Evolutionary conservation across 30 jellyfish, hydroid and myxozoan genomes (phyloP), one percentile per base, ranked within the genome.

Genomic region (Clytia hemisphaerica): DNA sequence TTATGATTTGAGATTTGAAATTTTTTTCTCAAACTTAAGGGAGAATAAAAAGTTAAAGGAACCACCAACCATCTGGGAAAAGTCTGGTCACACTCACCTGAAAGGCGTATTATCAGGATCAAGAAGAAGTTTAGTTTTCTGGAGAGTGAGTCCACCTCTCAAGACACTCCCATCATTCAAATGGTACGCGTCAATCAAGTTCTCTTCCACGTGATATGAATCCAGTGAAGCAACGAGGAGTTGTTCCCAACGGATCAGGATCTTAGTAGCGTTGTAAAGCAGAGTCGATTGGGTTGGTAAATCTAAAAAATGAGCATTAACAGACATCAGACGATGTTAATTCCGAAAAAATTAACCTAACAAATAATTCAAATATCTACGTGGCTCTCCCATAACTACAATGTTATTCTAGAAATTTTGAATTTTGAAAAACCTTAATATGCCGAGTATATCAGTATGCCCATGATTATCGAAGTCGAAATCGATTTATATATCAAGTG

Each of bases 21-120:
- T n/a, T n/a, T n/a, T n/a, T n/a, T n/a, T n/a, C n/a, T n/a, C n/a
- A n/a, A n/a, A n/a, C n/a, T n/a, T n/a, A n/a, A n/a, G n/a, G n/a
- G n/a, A n/a, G n/a, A n/a, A n/a, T n/a, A n/a, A n/a, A n/a, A n/a
- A n/a, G n/a, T n/a, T n/a, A n/a, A n/a, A n/a, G n/a, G n/a, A n/a
- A n/a, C n/a, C n/a, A n/a, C n/a, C n/a, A n/a, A n/a, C n/a, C n/a
- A n/a, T n/a, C n/a, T n/a, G n/a, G n/a, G n/a, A n/a, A n/a, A n/a
- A n/a, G n/a, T n/a, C n/a, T n/a, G n/a, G n/a, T n/a, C n/a, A n/a
- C 30, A 45, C 77, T 58, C 51, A 89, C 98, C 93, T 80, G 70
- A 89, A 89, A 4, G 98, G 98, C 4, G 95, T 80, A 68, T 89
- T 80, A 30, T 70, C 67, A n/a, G 95, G 93, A 63, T 89, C 98